Conservation (phyloP, 2,797 vertebrate genomes). For the Rhinatrema bivittatum region DNA sequence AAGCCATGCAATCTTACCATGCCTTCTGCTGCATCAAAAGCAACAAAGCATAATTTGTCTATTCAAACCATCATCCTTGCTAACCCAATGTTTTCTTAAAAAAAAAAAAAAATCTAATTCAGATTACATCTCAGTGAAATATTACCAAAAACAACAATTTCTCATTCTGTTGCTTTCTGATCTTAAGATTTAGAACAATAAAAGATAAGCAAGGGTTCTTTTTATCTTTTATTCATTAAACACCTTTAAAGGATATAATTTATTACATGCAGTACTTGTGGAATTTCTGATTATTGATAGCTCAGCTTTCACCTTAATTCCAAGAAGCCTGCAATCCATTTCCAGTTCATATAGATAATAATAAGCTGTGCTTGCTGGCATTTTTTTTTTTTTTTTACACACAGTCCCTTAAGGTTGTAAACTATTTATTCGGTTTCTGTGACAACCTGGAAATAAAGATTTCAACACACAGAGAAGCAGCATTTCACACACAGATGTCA, state of each 20-base stretch:
- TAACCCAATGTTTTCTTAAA: neutral
- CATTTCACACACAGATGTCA: constrained; percentile 4
- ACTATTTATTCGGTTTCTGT: constrained; percentile 14
- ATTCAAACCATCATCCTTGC: no score
- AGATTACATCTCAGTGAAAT: neutral
- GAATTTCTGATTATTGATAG: constrained; percentile 6
- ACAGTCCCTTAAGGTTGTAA: constrained; percentile 15
- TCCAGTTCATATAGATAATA: constrained; percentile 13
- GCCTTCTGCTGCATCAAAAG: no score
- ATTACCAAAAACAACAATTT: no score
- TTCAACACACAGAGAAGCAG: neutral
- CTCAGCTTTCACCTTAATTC: no score
- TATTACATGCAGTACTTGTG: no score
- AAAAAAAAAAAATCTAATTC: neutral
- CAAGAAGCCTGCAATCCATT: constrained; percentile 6
- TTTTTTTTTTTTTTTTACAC: constrained; percentile 4
- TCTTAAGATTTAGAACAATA: neutral
- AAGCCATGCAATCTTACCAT: no score
- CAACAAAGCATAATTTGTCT: no score
- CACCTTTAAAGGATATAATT: neutral
- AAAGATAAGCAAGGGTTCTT: neutral
- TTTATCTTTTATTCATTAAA: neutral
- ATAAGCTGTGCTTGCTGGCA: constrained; percentile 14
- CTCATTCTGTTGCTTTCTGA: neutral
- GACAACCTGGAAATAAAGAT: constrained; percentile 4